A percentile compares a stretch with the other conserved stretches of the same genome.
These are phyloP conservation scores for Calycopis cecrops DNA, from an alignment of 1,140 invertebrate genomes.

Conservation along the genomic window DNA sequence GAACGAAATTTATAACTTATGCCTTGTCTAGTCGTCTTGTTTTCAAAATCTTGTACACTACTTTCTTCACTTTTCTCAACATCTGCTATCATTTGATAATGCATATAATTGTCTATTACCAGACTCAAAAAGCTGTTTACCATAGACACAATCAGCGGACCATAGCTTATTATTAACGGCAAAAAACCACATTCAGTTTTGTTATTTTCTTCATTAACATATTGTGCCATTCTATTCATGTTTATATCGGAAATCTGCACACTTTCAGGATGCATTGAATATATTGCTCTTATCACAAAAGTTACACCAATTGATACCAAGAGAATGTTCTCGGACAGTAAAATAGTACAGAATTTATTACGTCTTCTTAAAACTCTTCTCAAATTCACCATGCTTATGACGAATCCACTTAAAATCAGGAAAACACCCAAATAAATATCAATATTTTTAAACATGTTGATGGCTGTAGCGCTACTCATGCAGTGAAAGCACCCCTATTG, in stretches of 20 bases:
- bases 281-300: conserved; percentile 44
- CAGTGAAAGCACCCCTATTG: conserved; percentile 41
- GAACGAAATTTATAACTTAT: conserved; percentile 27
- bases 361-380: conserved; percentile 39
- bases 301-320: conserved; percentile 55
- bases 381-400: conserved; percentile 51
- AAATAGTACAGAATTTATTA: conserved; percentile 34
- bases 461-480: neutral
- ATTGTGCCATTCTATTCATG: conserved; percentile 37
- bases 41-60: conserved; percentile 33
- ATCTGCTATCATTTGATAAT: conserved; percentile 49
- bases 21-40: conserved; percentile 17
- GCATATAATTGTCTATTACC: conserved; percentile 62
- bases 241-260: conserved; percentile 17
- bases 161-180: conserved; percentile 53
- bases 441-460: conserved; percentile 43
- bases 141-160: conserved; percentile 55
- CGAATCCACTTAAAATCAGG: conserved; percentile 53
- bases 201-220: conserved; percentile 26
- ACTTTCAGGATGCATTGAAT: conserved; percentile 35
- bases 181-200: conserved; percentile 39
- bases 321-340: conserved; percentile 61
- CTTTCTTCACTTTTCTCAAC: conserved; percentile 42
- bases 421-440: conserved; percentile 57
- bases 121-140: conserved; percentile 62